These are phyloP conservation scores for Augochlora pura DNA, from an alignment of 1,140 invertebrate species.

Conservation along the genomic window DNA sequence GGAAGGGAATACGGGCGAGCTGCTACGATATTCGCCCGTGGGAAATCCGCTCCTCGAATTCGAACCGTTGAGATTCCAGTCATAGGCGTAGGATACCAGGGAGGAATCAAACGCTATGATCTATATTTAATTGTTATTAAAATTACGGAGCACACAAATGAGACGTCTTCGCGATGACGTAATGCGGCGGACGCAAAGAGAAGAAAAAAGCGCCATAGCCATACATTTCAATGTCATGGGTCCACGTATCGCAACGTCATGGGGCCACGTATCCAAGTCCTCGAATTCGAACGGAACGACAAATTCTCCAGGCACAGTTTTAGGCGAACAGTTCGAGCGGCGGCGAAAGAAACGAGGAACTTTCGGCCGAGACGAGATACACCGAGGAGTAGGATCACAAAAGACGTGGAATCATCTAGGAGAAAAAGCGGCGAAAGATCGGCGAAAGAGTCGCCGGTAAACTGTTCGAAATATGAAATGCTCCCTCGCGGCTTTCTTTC, in stretches of 20 bases:
- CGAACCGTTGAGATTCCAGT: too few relatives aligned
- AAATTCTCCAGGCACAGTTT: not conserved
- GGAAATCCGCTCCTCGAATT: not conserved
- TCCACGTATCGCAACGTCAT: too few relatives aligned
- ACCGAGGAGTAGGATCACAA: not conserved
- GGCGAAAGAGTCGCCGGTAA: not conserved
- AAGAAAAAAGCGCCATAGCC: too few relatives aligned
- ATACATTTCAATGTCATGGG: too few relatives aligned
- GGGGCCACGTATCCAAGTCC: too few relatives aligned
- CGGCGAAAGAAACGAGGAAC: not conserved
- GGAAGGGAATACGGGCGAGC: not conserved
- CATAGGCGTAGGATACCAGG: too few relatives aligned
- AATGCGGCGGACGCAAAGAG: too few relatives aligned
- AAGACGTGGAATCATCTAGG: not conserved
- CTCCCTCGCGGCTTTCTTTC: not conserved
- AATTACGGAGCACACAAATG: too few relatives aligned
- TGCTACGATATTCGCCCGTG: not conserved
- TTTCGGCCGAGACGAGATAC: not conserved
- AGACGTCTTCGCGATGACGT: too few relatives aligned
- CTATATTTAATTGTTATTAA: too few relatives aligned
- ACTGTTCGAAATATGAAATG: slow-evolving; percentile 6
- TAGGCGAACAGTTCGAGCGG: not conserved
- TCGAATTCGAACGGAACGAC: not conserved
- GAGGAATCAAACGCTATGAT: too few relatives aligned
- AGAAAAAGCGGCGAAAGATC: not conserved